A percentile compares a stretch with the other conserved stretches of the same genome.
Evolutionary conservation across 2,888 invertebrate species (phyloP).

Genomic region (Rhingia rostrata): DNA sequence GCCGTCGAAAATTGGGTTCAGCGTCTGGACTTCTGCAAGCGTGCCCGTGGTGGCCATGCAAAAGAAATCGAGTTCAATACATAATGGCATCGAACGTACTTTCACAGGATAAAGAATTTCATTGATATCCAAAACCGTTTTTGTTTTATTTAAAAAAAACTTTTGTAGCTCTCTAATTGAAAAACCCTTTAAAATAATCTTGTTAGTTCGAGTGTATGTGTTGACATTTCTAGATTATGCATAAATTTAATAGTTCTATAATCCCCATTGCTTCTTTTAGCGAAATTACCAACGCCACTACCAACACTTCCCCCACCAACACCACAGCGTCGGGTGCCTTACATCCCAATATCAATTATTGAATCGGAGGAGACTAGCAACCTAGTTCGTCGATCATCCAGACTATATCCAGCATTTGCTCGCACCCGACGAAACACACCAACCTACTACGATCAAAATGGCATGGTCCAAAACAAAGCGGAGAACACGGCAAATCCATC

Average conservation of each 20-base stretch:
- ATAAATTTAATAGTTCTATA: background rate
- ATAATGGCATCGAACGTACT: no score
- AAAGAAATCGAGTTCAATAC: no score
- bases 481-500: conserved; percentile 56
- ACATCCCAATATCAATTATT: conserved; percentile 81
- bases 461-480: conserved; percentile 7
- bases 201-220: no score
- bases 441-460: conserved; percentile 30
- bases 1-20: no score
- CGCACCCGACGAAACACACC: conserved; percentile 76
- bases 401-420: conserved; percentile 79
- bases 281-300: conserved; percentile 28
- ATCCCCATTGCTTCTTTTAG: conserved; percentile 1
- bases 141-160: no score
- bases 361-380: conserved; percentile 78
- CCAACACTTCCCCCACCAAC: conserved; percentile 24
- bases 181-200: no score
- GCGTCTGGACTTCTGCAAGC: no score
- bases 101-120: no score
- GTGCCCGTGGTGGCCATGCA: no score
- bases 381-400: conserved; percentile 79
- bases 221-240: background rate
- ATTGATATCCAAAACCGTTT: no score
- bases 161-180: no score
- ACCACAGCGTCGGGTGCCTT: conserved; percentile 77